Evolutionary conservation across 2,888 invertebrate genomes (phyloP), one percentile per base, ranked within the genome.

Genomic region (Xestoiulus laeticollis): DNA sequence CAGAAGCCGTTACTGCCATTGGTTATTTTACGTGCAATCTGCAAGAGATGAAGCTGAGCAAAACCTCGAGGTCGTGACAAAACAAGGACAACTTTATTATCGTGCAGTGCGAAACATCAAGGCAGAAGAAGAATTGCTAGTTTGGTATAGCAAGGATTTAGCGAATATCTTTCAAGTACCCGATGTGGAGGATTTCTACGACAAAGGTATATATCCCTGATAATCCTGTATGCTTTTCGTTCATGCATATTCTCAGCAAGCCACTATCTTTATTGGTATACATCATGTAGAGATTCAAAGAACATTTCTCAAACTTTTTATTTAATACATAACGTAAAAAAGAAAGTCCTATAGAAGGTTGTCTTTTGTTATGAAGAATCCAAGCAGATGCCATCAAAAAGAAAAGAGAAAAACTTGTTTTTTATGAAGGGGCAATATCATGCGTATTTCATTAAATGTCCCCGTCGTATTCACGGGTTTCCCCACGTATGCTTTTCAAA

Each of bases 81-180:
- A 89, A 82, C 91, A 91, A 53, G 91, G 91, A 6, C 90, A 91
- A 87, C 90, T 92, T 44, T 92, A 91, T 89, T 92, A 91, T 90
- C 90, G 92, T 88, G 90, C 91, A 4, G 89, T 91, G 30, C 88
- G 91, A 38, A 90, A 91, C 53, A 91, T 92, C 53, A 89, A 90
- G 85, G 90, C 91, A 0, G 90, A 90, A 8, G 91, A 91, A 89
- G 91, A 92, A 88, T 89, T 92, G 26, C 89, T 91, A 8, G 91
- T 92, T 4, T 92, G 92, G 92, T 92, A 91, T 90, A 91, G 91
- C 89, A 91, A 91, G 87, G 91, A 91, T 88, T 91, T 91, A 88
- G 91, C 91, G 32, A 90, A 89, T 53, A 87, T 90, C 0, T 89
- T 91, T 10, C 90, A 90, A 53, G 90, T 92, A 22, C 91, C 91